A percentile compares a stretch with the other conserved stretches of the same genome.
Evolutionary conservation across 2,113 vertebrate species (phyloP).

Genomic region (Tor tambroides): DNA sequence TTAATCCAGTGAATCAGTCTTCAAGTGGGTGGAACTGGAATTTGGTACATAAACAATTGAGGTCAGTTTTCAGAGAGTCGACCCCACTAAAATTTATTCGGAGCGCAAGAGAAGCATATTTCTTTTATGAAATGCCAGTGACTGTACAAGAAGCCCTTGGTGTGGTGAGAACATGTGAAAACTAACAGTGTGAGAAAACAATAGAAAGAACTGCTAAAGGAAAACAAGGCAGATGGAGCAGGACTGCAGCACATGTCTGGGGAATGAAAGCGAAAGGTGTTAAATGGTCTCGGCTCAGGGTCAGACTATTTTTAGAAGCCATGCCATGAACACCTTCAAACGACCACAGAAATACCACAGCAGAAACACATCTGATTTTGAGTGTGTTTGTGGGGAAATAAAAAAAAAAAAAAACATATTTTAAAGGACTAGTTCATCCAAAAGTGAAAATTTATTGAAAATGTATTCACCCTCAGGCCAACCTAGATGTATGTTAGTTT

Average conservation of each 20-base stretch:
- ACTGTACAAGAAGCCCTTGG: not conserved
- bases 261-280: slow-evolving; percentile 35
- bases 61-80: not conserved
- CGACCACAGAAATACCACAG: slow-evolving; percentile 1
- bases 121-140: not conserved
- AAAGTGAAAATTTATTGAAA: no score
- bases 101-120: not conserved
- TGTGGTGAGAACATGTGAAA: not conserved
- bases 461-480: not conserved
- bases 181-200: slow-evolving; percentile 20
- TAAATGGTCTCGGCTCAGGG: slow-evolving; percentile 42
- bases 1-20: not conserved
- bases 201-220: not conserved
- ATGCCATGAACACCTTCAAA: slow-evolving; percentile 13
- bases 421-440: no score
- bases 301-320: slow-evolving; percentile 40
- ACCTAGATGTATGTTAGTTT: no score
- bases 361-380: not conserved
- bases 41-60: not conserved
- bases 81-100: not conserved
- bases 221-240: slow-evolving; percentile 21
- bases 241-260: slow-evolving; percentile 15
- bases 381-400: not conserved
- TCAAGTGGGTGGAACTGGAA: not conserved
- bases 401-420: not conserved